Conservation (phyloP, 2,888 invertebrate species). For the Drosophila vallismaia region DNA sequence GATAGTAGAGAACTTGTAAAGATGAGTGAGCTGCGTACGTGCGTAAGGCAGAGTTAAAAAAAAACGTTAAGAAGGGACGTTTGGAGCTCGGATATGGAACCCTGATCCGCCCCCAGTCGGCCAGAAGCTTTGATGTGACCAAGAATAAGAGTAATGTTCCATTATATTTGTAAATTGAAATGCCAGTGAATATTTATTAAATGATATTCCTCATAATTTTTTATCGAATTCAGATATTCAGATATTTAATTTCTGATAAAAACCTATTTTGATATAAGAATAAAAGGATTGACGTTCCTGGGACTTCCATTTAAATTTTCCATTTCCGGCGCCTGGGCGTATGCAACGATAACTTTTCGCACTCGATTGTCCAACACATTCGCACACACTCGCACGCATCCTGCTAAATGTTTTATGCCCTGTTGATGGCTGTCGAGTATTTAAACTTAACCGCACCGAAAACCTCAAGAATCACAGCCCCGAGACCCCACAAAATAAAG, state of each 20-base stretch:
- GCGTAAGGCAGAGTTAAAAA: constrained; percentile 69
- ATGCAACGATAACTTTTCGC: constrained; percentile 60
- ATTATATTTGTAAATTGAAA: constrained; percentile 53
- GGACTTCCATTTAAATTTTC: background rate
- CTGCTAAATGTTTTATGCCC: constrained; percentile 78
- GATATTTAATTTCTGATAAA: background rate
- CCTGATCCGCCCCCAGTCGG: constrained; percentile 13
- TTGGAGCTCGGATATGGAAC: constrained; percentile 10
- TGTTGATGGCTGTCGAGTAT: constrained; percentile 78
- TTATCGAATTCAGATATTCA: too few relatives aligned
- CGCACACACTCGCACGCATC: constrained; percentile 56
- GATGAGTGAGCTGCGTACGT: constrained; percentile 75
- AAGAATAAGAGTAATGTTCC: constrained; percentile 42
- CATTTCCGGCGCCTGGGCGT: constrained; percentile 53
- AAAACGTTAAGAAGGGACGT: constrained; percentile 17
- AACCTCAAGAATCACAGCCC: constrained; percentile 78
- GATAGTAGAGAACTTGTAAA: constrained; percentile 54
- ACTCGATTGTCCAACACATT: constrained; percentile 25
- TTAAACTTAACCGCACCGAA: constrained; percentile 75
- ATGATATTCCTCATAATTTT: background rate
- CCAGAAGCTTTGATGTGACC: constrained; percentile 42
- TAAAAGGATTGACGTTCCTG: background rate
- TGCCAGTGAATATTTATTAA: constrained; percentile 1
- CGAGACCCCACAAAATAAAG: constrained; percentile 47
- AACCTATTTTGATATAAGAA: background rate